Evolutionary conservation across 2,888 invertebrate genomes (phyloP).

Genomic region (Drosophila paracracens): DNA sequence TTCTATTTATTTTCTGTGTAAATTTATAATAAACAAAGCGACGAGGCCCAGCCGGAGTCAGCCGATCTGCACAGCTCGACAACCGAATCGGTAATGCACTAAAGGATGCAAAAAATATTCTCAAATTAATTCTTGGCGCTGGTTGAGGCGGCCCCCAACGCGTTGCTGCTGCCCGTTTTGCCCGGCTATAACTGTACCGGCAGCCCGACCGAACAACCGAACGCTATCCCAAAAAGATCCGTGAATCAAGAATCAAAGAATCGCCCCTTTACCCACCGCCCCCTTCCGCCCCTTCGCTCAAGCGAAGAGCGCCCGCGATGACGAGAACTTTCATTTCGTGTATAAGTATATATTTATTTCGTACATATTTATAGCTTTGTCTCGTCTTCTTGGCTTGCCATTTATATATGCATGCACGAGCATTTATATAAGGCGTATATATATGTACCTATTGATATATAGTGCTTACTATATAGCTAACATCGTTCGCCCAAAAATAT

Average conservation of each 20-base stretch:
- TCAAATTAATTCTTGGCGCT: conserved; percentile 73
- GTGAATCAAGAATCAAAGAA: conserved; percentile 31
- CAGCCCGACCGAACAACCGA: conserved; percentile 26
- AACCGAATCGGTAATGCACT: conserved; percentile 85
- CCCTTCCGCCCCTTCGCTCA: not conserved
- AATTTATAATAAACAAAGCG: conserved; percentile 57
- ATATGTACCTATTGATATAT: conserved; percentile 39
- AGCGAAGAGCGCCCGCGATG: conserved; percentile 18
- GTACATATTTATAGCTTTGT: conserved; percentile 76
- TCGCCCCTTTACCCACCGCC: conserved; percentile 11
- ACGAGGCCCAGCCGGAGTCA: conserved; percentile 58
- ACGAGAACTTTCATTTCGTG: conserved; percentile 67
- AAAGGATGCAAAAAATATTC: conserved; percentile 85
- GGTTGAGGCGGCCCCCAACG: conserved; percentile 44
- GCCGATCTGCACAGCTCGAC: conserved; percentile 84
- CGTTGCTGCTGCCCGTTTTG: conserved; percentile 17
- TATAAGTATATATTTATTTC: conserved; percentile 47
- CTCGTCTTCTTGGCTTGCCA: conserved; percentile 68
- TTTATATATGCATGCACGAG: conserved; percentile 19
- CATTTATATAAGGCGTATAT: conserved; percentile 27
- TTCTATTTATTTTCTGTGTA: conserved; percentile 5
- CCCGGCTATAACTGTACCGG: conserved; percentile 62
- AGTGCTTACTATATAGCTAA: conserved; percentile 51
- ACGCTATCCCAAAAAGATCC: conserved; percentile 44
- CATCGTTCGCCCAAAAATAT: conserved; percentile 65